These are phyloP conservation scores for Patiria miniata DNA, from an alignment of 35 echinoderm and acorn worm genomes.

Conservation along the genomic window DNA sequence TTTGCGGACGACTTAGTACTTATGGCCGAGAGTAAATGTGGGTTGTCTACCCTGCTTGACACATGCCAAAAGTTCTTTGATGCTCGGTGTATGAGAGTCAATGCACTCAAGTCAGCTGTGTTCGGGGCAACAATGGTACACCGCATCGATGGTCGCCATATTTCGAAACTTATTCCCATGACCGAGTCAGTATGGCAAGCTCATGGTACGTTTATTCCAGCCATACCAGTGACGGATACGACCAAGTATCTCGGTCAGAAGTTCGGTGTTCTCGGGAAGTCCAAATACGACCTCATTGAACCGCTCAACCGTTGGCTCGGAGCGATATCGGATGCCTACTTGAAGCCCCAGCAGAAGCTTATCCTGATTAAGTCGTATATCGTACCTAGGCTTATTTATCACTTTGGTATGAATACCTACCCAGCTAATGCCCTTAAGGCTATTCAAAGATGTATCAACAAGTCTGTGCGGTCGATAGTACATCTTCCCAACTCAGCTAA, in stretches of 20 bases:
- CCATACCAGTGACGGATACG: not conserved
- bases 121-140: constrained; percentile 19
- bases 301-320: not conserved
- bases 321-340: not conserved
- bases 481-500: no score
- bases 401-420: not conserved
- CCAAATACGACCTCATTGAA: not conserved
- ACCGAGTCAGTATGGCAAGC: constrained; percentile 5
- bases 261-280: not conserved
- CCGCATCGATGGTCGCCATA: not conserved
- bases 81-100: no score
- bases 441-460: no score
- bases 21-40: no score
- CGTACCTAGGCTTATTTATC: not conserved
- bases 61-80: no score
- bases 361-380: not conserved
- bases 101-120: no score
- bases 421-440: not conserved
- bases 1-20: no score
- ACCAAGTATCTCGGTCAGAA: constrained; percentile 7
- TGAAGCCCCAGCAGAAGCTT: not conserved
- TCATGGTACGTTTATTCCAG: not conserved
- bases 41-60: no score
- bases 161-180: not conserved
- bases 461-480: no score